Conservation (phyloP, 37 sponge, comb jelly and placozoan species). For the Beroe ovata region DNA sequence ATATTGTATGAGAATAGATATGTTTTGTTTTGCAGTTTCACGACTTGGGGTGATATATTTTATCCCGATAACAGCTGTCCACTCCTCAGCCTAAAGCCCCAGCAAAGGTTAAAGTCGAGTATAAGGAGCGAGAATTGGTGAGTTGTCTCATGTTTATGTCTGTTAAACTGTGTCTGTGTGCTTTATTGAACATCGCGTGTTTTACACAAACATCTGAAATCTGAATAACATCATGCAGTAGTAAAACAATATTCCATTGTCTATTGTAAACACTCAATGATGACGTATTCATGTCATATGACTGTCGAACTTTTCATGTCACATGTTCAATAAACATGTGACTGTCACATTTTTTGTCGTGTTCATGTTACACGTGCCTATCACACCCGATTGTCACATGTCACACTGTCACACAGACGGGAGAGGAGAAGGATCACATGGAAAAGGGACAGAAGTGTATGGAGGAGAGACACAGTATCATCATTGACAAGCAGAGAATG, state of each 20-base stretch:
- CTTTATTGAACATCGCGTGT: too few relatives aligned
- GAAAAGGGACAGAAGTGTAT: conserved; percentile 23
- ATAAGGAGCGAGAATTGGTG: conserved; percentile 7
- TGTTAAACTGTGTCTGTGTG: too few relatives aligned
- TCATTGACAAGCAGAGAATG: conserved; percentile 58
- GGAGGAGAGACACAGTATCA: conserved; percentile 19
- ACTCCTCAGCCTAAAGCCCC: too few relatives aligned
- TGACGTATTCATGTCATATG: neutral
- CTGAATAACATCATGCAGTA: too few relatives aligned
- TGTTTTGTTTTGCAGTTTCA: too few relatives aligned
- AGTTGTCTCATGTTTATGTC: conserved; percentile 6
- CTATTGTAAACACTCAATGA: neutral
- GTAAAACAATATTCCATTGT: too few relatives aligned
- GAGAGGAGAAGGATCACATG: conserved; percentile 9
- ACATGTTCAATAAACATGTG: neutral
- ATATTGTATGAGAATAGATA: too few relatives aligned
- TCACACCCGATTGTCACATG: neutral
- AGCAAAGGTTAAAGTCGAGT: conserved; percentile 11
- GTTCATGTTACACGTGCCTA: neutral
- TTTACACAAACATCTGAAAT: too few relatives aligned
- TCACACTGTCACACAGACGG: neutral
- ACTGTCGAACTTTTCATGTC: neutral
- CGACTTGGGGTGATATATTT: too few relatives aligned
- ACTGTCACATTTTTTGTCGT: neutral
- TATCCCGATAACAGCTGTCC: too few relatives aligned